phyloP scores from a whole-genome alignment of 2,113 vertebrate genomes.

The Lepidothrix coronata region DNA sequence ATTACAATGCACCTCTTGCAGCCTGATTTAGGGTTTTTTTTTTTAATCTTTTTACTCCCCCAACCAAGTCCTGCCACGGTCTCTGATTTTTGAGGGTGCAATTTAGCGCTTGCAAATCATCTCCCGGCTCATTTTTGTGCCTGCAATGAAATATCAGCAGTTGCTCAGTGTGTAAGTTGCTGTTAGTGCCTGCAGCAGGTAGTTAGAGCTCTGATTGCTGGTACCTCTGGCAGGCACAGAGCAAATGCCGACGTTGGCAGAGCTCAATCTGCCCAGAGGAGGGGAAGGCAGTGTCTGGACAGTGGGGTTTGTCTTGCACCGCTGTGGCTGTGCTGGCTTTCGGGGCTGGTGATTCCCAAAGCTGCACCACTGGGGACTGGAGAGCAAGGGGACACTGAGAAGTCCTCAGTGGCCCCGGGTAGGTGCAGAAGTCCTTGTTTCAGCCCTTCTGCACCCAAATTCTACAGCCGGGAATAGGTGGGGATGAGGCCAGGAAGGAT shows the following conservation, averaged over 20 bases:
- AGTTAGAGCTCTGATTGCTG: constrained; percentile 18
- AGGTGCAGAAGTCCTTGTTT: neutral
- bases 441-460: neutral
- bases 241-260: neutral
- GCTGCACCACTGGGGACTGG: neutral
- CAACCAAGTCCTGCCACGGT: neutral
- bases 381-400: neutral
- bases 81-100: constrained; percentile 51
- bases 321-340: neutral
- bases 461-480: neutral
- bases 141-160: constrained; percentile 29
- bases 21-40: neutral
- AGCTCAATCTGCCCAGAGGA: neutral
- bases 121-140: constrained; percentile 1
- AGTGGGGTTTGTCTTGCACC: neutral
- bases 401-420: rapidly evolving
- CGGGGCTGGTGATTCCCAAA: neutral
- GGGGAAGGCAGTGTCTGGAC: neutral
- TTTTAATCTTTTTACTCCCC: neutral
- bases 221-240: neutral
- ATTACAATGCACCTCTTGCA: neutral
- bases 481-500: neutral
- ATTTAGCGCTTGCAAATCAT: constrained; percentile 48
- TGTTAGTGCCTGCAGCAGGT: neutral
- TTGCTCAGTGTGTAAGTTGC: neutral